phyloP scores from a whole-genome alignment of 1,140 invertebrate species.

The Gryllus bimaculatus region DNA sequence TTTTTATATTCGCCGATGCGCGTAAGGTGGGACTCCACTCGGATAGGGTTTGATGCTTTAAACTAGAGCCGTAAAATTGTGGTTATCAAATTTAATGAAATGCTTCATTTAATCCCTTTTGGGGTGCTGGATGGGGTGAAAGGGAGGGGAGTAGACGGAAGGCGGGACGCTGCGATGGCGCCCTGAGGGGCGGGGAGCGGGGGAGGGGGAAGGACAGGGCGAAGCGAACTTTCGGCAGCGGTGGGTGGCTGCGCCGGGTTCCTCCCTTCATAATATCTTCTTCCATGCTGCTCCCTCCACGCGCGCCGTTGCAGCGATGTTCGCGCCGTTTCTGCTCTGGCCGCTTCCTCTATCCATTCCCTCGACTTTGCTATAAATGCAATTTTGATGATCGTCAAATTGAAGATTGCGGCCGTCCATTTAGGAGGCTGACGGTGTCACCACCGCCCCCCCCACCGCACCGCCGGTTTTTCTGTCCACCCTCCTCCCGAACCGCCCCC shows the following conservation, averaged over 20 bases:
- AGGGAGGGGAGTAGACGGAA: not conserved
- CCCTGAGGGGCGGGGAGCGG: too few species aligned
- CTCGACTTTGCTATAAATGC: not conserved
- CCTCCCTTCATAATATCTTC: too few species aligned
- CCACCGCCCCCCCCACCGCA: too few species aligned
- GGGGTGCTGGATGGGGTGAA: not conserved
- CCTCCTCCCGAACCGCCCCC: too few species aligned
- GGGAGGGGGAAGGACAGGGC: too few species aligned
- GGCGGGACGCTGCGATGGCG: not conserved
- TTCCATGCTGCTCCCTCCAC: too few species aligned
- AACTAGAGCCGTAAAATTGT: not conserved
- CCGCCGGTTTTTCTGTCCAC: too few species aligned
- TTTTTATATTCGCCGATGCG: not conserved
- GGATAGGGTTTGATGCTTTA: constrained; percentile 1
- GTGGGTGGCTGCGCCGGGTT: too few species aligned
- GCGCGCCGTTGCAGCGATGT: not conserved
- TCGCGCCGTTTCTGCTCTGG: not conserved
- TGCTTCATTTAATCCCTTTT: constrained; percentile 1
- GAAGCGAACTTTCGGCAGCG: too few species aligned
- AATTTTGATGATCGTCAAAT: not conserved
- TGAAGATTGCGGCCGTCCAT: not conserved
- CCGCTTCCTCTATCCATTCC: not conserved
- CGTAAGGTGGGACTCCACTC: not conserved
- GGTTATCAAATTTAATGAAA: constrained; percentile 5
- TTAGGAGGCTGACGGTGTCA: not conserved